phyloP scores from a whole-genome alignment of 2,113 vertebrate species.

The Alethe castanea region DNA sequence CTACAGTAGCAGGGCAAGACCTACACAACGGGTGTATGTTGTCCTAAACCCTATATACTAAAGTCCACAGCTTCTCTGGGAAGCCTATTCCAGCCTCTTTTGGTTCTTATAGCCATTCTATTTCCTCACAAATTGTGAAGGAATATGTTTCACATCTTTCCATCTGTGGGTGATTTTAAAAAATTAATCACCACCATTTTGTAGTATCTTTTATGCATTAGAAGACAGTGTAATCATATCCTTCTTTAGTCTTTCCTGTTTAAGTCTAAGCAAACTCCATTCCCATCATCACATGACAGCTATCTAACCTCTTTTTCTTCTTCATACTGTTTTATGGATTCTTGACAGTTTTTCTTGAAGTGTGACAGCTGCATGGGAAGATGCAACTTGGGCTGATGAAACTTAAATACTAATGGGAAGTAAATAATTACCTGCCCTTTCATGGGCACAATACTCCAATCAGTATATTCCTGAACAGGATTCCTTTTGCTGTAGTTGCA shows the following conservation, averaged over 20 bases:
- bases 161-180: neutral
- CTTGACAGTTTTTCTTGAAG: neutral
- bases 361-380: neutral
- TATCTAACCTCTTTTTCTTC: neutral
- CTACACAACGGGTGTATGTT: neutral
- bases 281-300: neutral
- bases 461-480: neutral
- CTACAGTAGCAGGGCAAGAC: neutral
- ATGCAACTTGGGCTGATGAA: neutral
- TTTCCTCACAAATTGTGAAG: neutral
- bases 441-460: neutral
- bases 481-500: neutral
- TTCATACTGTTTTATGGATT: neutral
- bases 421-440: conserved; percentile 12
- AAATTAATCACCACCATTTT: neutral
- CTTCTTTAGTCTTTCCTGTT: neutral
- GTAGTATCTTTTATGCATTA: neutral
- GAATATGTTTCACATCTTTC: neutral
- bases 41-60: neutral
- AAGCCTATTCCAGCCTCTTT: neutral
- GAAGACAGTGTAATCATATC: neutral
- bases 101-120: neutral
- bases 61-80: neutral
- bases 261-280: neutral
- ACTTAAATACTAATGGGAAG: neutral